Base-by-base conservation (phyloP, 2,888 invertebrate genomes). In the Scrobipalpa costella region DNA sequence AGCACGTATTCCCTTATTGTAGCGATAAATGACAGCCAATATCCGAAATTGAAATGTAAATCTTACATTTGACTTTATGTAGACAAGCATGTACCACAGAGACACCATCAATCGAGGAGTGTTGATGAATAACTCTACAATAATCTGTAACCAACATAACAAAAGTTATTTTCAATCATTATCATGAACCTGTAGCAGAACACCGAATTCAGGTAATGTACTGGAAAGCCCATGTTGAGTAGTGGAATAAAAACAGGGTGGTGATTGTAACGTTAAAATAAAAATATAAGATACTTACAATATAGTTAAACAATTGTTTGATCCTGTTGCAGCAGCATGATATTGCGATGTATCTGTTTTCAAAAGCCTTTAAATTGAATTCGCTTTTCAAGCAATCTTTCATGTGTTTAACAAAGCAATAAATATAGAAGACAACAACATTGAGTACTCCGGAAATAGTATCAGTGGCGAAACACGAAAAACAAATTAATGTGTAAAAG, bases 31-130 rank as follows among this genome's bases (percentile, higher is more conserved):
- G 5, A 27, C 27, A 27, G 27, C 5, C 2, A 27, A 3, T 27
- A 27, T 27, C 2, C 2, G 2, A 27, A 27, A 5, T 27, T 27
- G 27, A 27, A 27, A 27, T 9, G 2, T 21, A 27, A 52, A 13
- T 52, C 36, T 52, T 21, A 61, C 61, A 5, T 61, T 38, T 21
- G 52, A 13, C 13, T 50, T 52, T 17, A 61, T 61, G 27, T 61
- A 61, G 13, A 38, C 19, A 38, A 61, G 40, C 61, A 61, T 61
- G 17, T 13, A 52, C 61, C 61, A 61, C 8, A 52, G 21, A n/a
- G 61, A 38, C 21, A 38, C 34, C 61, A 61, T 61, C 38, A 61
- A 5, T 19, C 40, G 50, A 19, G 61, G 61, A 9, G 40, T 52
- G 52, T 52, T 61, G 27, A 52, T 38, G 15, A 52, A 61, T 13